Base-by-base conservation (phyloP, 1,140 invertebrate species). In the Neodiprion virginianus region DNA sequence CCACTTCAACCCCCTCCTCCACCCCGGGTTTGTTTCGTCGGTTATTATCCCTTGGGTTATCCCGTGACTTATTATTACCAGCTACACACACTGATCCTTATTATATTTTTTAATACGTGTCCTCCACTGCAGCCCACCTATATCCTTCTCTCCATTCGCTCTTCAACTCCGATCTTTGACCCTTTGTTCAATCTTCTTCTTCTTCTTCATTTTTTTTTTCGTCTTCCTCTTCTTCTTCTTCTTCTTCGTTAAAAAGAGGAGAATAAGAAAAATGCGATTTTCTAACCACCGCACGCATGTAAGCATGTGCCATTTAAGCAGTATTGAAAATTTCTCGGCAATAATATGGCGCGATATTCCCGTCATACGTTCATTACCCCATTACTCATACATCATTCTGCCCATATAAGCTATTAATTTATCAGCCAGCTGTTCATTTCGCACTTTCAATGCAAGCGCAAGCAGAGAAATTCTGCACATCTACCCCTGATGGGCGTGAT, bases 61-160 rank as follows among this genome's bases (percentile, higher is more conserved):
- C 12, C 48, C 70, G 76, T 72, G 76, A 81, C 77, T 83, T 84
- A 85, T 86, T 82, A 86, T 86, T 86, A 86, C 82, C 79, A 83
- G 69, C 79, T 14, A 12, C 53, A 61, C 53, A 61, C 77, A 79
- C 79, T 80, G 80, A 82, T 85, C 84, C 80, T 75, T 79, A 47
- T 79, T 73, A 74, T 69, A 17, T 69, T 69, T 28, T 69, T 40
- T 69, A 67, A 61, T 72, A 66, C 28, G 47, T 48, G 66, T 50
- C 72, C 70, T 72, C 50, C 74, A 67, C 28, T 40, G 5, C 28
- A 72, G 67, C 69, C 10, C 21, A 48, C 12, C 67, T 47, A 68
- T 23, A 67, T 48, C 53, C 10, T 71, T 48, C 53, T 72, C 68
- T 17, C 7, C 69, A 48, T 50, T 72, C 21, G 28, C 49, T 71